phyloP scores from a whole-genome alignment of 2,113 vertebrate species.

The Spheniscus mendiculus region DNA sequence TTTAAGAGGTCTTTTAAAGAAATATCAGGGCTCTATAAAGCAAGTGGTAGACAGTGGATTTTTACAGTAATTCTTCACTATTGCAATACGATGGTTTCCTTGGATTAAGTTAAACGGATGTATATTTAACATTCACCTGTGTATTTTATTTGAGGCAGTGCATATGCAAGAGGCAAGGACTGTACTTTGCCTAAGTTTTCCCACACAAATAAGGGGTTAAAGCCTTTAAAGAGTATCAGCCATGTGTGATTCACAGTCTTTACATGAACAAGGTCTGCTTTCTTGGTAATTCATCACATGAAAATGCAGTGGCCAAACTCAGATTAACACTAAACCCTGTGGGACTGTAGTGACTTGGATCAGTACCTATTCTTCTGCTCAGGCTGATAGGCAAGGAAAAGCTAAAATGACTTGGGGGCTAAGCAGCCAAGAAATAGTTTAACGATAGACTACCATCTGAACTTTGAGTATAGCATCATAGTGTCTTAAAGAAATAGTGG shows the following conservation, averaged over 20 bases:
- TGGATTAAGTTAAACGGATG: background rate
- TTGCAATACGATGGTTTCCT: background rate
- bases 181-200: background rate
- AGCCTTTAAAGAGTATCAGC: background rate
- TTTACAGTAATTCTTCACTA: background rate
- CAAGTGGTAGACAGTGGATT: background rate
- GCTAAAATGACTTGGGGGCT: background rate
- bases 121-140: background rate
- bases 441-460: background rate
- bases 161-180: background rate
- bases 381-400: background rate
- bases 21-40: background rate
- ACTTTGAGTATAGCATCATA: background rate
- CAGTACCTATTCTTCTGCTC: background rate
- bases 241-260: background rate
- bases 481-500: background rate
- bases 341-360: background rate
- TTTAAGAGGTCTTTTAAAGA: background rate
- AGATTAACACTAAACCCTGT: background rate
- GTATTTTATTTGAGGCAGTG: background rate
- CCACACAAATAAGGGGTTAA: background rate
- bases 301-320: background rate
- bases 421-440: background rate
- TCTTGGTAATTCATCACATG: background rate
- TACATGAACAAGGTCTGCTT: background rate